These are phyloP conservation scores for Gavialis gangeticus DNA, from an alignment of 2,113 vertebrate species.

Conservation along the genomic window DNA sequence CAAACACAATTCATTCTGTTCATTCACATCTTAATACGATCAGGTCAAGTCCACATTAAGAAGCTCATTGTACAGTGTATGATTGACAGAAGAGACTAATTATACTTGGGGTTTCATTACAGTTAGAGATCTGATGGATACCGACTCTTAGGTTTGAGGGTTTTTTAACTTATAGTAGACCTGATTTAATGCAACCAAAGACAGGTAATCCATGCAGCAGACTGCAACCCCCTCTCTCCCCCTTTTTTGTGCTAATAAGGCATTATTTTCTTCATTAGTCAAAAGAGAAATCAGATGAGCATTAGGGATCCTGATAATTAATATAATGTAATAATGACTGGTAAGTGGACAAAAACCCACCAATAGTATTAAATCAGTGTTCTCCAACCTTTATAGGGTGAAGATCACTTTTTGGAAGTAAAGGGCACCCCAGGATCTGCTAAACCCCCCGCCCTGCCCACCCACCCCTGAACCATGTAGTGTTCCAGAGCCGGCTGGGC, in stretches of 20 bases:
- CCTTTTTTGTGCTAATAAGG: not conserved
- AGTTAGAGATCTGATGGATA: not conserved
- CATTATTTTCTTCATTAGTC: not conserved
- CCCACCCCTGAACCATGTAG: too few relatives aligned
- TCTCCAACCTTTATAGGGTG: too few relatives aligned
- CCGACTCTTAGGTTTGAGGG: not conserved
- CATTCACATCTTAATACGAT: not conserved
- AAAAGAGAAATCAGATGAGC: not conserved
- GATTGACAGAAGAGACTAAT: not conserved
- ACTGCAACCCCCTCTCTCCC: not conserved
- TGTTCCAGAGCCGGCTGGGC: too few relatives aligned
- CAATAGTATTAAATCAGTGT: not conserved
- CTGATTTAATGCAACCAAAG: not conserved
- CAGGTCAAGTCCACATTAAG: not conserved
- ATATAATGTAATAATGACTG: not conserved
- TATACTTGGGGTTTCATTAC: not conserved
- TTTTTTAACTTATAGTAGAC: not conserved
- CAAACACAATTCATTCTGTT: not conserved
- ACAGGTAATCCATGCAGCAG: not conserved
- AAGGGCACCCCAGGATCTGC: too few relatives aligned
- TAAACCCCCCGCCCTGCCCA: too few relatives aligned
- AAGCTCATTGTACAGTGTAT: not conserved
- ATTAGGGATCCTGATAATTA: not conserved
- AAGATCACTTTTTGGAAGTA: too few relatives aligned
- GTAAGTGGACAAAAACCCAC: not conserved